Evolutionary conservation across 2,888 invertebrate species (phyloP), one percentile per base, ranked within the genome.

Genomic region (Agrochola macilenta): DNA sequence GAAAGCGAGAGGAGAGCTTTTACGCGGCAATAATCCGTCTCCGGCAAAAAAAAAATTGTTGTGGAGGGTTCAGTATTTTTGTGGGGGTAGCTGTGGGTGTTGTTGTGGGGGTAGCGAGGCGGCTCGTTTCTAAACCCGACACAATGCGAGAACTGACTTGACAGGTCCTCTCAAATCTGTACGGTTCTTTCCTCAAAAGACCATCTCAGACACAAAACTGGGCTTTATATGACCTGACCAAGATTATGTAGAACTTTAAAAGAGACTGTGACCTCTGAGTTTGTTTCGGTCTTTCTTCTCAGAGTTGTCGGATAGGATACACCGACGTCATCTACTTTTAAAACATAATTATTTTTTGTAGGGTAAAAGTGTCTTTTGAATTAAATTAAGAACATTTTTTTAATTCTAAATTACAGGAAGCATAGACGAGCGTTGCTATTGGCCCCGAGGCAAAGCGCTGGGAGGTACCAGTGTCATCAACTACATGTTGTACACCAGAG

Each of bases 401-500:
- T 54, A n/a, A 43, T 74, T 65, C 20, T 39, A 17, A 49, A 70
- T 86, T 79, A 0, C 77, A 95, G 97, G 95, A 0, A 95, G 97
- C 79, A 94, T 93, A 30, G 93, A 95, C 58, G 94, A 96, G 83
- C 93, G 96, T 49, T 98, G 98, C 90, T 98, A 97, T 87, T 97
- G 98, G 97, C 98, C 98, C 0, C 97, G 98, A 69, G 99, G 99
- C 0, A 98, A 98, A 91, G 98, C 98, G 0, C 92, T 98, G 35
- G 99, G 99, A 0, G 99, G 99, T 0, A 98, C 98, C 5, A 98
- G 98, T 49, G 98, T 98, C 9, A 98, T 98, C 9, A 99, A 99
- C 94, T 98, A 98, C 90, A 98, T 99, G 98, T 95, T 98, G 2
- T 99, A 99, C 92, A 97, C 98, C 0, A 97, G 99, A 58, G 99